A percentile compares a stretch with the other conserved stretches of the same genome.
Evolutionary conservation across 2,888 invertebrate genomes (phyloP).

Genomic region (Phortica okadai): DNA sequence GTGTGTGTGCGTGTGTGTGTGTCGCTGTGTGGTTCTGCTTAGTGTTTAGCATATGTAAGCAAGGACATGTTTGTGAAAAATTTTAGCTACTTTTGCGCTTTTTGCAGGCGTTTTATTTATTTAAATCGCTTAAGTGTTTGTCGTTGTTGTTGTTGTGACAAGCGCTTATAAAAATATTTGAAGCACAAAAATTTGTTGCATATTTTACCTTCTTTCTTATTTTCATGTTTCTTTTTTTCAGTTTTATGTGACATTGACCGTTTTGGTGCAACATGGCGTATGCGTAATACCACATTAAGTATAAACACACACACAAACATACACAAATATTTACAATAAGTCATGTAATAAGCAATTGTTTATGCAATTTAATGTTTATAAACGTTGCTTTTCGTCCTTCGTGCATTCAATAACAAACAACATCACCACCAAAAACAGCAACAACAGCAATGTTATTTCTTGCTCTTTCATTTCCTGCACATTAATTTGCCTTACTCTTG

Average conservation of each 20-base stretch:
- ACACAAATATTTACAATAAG: no score
- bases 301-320: background rate
- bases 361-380: background rate
- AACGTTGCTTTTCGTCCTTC: background rate
- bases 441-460: background rate
- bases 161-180: no score
- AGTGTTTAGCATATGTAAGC: background rate
- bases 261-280: background rate
- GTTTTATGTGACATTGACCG: background rate
- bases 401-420: background rate
- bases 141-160: no score
- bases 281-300: background rate
- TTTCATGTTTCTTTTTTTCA: background rate
- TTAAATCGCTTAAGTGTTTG: constrained; percentile 1
- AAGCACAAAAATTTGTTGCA: background rate
- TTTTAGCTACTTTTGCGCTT: background rate
- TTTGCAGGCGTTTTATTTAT: background rate
- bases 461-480: background rate
- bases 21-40: background rate
- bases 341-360: background rate
- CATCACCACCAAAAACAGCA: background rate
- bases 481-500: background rate
- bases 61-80: background rate
- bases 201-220: background rate
- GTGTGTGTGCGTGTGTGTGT: no score